A percentile compares a stretch with the other conserved stretches of the same genome.
Conservation (phyloP, 2,888 invertebrate species). For the Ferdinandea cuprea region DNA sequence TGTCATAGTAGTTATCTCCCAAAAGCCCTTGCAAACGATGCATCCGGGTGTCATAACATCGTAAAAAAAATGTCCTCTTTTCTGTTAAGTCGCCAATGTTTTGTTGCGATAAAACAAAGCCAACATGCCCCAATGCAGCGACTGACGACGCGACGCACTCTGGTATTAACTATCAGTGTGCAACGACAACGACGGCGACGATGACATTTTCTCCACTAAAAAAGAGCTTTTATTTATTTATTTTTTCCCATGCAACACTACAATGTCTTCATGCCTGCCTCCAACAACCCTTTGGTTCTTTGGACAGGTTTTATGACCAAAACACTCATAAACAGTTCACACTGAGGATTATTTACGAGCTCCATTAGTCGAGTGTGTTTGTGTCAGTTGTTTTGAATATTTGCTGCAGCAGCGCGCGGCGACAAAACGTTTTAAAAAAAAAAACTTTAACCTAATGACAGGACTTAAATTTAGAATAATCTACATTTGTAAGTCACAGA, state of each 20-base stretch:
- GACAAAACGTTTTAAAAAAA: constrained; percentile 9
- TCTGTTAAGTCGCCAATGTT: constrained; percentile 29
- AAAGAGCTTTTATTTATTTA: constrained; percentile 25
- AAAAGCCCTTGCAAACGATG: constrained; percentile 47
- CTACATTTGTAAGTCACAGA: not conserved
- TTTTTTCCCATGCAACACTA: not conserved
- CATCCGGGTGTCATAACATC: constrained; percentile 58
- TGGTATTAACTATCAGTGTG: not conserved
- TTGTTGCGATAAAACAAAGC: constrained; percentile 45
- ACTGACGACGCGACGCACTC: constrained; percentile 32
- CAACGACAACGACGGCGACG: constrained; percentile 12
- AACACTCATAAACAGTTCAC: constrained; percentile 70
- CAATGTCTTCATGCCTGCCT: not conserved
- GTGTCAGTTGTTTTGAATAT: constrained; percentile 17
- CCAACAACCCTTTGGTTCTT: constrained; percentile 25
- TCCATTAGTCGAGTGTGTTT: constrained; percentile 56
- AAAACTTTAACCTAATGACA: constrained; percentile 68
- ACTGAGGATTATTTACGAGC: constrained; percentile 69
- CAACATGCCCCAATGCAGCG: constrained; percentile 27
- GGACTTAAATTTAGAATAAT: constrained; percentile 64
- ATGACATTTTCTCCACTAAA: constrained; percentile 24
- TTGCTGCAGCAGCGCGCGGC: not conserved
- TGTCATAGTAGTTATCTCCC: constrained; percentile 11
- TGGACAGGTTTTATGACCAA: constrained; percentile 68
- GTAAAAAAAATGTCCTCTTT: constrained; percentile 49